These are phyloP conservation scores for Catocala fraxini DNA, from an alignment of 2,888 invertebrate genomes.

Conservation along the genomic window DNA sequence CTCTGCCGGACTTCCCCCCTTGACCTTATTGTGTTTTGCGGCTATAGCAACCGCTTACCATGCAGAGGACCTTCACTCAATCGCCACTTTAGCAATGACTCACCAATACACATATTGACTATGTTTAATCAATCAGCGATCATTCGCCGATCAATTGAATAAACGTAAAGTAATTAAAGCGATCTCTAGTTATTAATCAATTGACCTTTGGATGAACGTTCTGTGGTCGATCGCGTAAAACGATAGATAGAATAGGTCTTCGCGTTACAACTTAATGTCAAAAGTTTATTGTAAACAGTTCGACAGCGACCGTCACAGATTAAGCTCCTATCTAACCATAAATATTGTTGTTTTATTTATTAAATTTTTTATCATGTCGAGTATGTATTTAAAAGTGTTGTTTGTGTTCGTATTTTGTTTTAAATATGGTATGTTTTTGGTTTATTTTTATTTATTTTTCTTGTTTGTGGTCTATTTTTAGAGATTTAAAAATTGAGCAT, in stretches of 20 bases:
- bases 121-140: background rate
- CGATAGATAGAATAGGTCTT: constrained; percentile 33
- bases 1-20: no score
- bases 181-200: constrained; percentile 9
- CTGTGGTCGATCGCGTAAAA: constrained; percentile 16
- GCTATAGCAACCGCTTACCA: no score
- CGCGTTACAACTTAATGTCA: constrained; percentile 23
- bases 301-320: constrained; percentile 34
- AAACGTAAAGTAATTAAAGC: constrained; percentile 9
- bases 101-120: no score
- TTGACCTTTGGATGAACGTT: constrained; percentile 12
- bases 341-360: constrained; percentile 13
- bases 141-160: constrained; percentile 1
- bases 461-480: background rate
- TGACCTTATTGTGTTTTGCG: no score
- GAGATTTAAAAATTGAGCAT: background rate
- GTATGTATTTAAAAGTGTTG: constrained; percentile 21
- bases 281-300: constrained; percentile 53
- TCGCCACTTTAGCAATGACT: no score
- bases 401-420: constrained; percentile 30
- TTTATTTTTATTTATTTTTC: constrained; percentile 6
- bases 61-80: no score
- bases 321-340: constrained; percentile 34
- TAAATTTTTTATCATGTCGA: constrained; percentile 27
- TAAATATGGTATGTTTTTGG: constrained; percentile 33